Base-by-base conservation (phyloP, 35 echinoderm and acorn worm species). In the Anneissia japonica region DNA sequence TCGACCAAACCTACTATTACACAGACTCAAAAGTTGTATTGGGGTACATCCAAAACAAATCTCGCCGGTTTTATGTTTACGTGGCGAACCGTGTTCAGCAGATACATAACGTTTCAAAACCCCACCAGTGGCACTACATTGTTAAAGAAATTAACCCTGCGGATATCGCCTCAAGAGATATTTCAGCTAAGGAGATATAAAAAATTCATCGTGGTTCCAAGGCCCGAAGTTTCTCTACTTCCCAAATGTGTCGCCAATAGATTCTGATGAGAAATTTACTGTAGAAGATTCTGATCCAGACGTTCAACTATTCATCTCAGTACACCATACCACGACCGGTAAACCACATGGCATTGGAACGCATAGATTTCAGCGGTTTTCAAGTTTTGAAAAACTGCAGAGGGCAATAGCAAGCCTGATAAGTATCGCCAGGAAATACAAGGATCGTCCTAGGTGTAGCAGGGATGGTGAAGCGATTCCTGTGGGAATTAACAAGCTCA, bases 21-120 rank as follows among this genome's bases (percentile, higher is more conserved):
- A 88, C 87, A 26, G 87, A 89, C 79, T 89, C 80, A 37, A 31
- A 78, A 32, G 81, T 90, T 4, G 77, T 86, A 0, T 79, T 87
- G 29, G 84, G 92, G 3, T 90, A 93, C 87, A 89, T 89, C 31
- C n/a, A 26, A 19, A 94, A 94, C 36, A 83, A 86, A 0, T 21
- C 64, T 0, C 86, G 56, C 46, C 38, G 83, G 4, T 94, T 87
- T 37, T 83, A 94, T 72, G 84, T 90, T 4, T 93, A 81, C 37
- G 88, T 94, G 30, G 92, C 92, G 12, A 90, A 94, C 37, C 38
- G 89, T 36, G 89, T 95, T 0, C 88, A 90, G 14, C 45, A 91
- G 39, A 94, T 91, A 35, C 46, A 64, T 34, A 51, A 77, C 9
- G 28, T 41, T 17, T 82, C 37, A 23, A 28, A 56, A 6, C 84